phyloP scores from a whole-genome alignment of 92 coral and sea anemone species.

The Epizoanthus rinbou region DNA sequence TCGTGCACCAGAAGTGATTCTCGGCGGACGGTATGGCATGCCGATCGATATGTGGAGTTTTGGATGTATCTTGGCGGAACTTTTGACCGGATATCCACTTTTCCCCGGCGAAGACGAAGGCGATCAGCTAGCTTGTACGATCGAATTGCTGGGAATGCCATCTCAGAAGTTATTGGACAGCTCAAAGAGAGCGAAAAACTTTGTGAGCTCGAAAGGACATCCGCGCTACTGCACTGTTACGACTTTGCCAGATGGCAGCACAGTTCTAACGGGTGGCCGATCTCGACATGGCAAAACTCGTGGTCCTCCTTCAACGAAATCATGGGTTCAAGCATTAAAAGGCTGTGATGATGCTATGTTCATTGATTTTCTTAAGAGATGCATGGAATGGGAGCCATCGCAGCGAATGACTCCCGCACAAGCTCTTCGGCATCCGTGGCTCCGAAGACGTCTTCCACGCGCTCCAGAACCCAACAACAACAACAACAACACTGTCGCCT shows the following conservation, averaged over 20 bases:
- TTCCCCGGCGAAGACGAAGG: conserved; percentile 99
- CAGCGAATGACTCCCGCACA: conserved; percentile 93
- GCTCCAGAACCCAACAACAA: conserved; percentile 90
- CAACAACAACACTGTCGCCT: conserved; percentile 59
- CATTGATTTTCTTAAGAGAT: conserved; percentile 89
- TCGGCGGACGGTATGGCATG: conserved; percentile 96
- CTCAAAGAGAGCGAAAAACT: conserved; percentile 94
- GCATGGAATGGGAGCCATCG: conserved; percentile 96
- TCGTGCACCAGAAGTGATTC: conserved; percentile 97
- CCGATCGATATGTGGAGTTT: conserved; percentile 99
- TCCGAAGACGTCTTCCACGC: conserved; percentile 90
- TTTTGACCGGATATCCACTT: conserved; percentile 95
- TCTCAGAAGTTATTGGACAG: conserved; percentile 78
- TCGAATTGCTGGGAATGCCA: conserved; percentile 91
- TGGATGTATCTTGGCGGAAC: conserved; percentile 95
- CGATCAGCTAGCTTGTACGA: conserved; percentile 97
- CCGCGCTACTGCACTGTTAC: conserved; percentile 97
- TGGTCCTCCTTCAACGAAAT: conserved; percentile 90
- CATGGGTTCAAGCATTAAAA: conserved; percentile 82
- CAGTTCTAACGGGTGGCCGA: conserved; percentile 94
- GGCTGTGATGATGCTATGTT: conserved; percentile 94
- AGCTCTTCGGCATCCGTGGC: conserved; percentile 98
- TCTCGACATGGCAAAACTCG: conserved; percentile 97
- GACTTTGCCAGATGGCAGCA: conserved; percentile 90
- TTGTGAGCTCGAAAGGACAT: conserved; percentile 93